Evolutionary conservation across 2,113 vertebrate species (phyloP).

Genomic region (Grallaria varia): DNA sequence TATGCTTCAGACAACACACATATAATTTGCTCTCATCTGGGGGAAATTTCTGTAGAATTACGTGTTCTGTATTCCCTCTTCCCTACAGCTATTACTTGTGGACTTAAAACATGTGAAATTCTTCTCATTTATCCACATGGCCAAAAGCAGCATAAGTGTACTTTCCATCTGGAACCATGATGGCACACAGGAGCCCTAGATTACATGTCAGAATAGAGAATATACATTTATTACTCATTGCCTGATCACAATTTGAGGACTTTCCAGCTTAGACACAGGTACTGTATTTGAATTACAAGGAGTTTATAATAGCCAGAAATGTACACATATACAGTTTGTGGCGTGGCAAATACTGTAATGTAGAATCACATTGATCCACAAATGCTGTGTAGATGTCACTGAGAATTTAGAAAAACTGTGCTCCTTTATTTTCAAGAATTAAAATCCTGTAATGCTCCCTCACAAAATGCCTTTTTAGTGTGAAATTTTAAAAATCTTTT

Average conservation of each 20-base stretch:
- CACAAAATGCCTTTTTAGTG: background rate
- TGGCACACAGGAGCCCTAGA: background rate
- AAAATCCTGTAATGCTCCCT: background rate
- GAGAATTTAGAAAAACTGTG: background rate
- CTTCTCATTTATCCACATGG: background rate
- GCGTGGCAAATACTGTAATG: background rate
- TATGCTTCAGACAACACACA: background rate
- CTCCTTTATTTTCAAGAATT: background rate
- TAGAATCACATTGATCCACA: background rate
- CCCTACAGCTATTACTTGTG: background rate
- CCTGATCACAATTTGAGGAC: background rate
- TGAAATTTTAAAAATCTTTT: background rate
- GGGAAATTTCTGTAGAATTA: background rate
- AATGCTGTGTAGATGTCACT: background rate
- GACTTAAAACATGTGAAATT: background rate
- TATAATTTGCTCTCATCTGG: background rate
- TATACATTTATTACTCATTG: background rate
- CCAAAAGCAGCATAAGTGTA: accelerated
- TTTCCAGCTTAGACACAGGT: background rate
- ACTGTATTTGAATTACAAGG: background rate
- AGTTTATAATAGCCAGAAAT: background rate
- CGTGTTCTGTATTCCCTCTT: background rate
- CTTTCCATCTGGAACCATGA: background rate
- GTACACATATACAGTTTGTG: background rate
- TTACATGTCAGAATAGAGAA: background rate